Conservation (phyloP, 2,797 vertebrate genomes). For the Lithobates sylvaticus region DNA sequence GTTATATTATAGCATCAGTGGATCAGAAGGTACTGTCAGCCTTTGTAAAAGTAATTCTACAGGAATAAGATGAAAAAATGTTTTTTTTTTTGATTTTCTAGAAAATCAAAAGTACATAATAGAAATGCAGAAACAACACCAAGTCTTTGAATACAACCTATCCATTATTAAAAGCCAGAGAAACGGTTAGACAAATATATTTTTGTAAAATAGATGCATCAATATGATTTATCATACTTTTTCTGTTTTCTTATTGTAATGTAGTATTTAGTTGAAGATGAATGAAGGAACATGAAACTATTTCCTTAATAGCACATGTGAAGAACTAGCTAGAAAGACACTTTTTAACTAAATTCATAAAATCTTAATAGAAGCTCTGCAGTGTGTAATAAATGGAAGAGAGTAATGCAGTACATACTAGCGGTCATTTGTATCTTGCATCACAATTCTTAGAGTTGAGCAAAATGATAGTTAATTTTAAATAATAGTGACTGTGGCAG, state of each 20-base stretch:
- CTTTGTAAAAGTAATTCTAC: slow-evolving; percentile 1
- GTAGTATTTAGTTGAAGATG: neutral
- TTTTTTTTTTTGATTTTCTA: neutral
- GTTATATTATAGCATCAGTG: neutral
- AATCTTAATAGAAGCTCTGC: neutral
- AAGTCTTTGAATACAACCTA: slow-evolving; percentile 12
- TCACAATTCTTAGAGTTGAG: neutral
- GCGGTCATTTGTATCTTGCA: neutral
- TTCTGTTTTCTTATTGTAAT: neutral
- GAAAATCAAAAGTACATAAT: neutral
- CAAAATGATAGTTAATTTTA: neutral
- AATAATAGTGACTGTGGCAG: neutral
- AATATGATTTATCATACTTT: slow-evolving; percentile 7
- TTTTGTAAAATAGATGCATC: neutral
- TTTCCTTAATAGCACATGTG: neutral
- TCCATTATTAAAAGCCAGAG: neutral
- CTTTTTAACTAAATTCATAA: neutral
- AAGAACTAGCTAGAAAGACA: neutral
- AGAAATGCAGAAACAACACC: slow-evolving; percentile 15
- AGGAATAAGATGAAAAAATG: neutral
- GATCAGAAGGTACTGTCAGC: neutral
- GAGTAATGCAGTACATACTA: neutral
- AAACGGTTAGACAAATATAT: neutral
- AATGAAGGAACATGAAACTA: neutral
- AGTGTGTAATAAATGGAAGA: neutral